phyloP scores from a whole-genome alignment of 2,888 invertebrate genomes.

The Meteorus cinctellus region DNA sequence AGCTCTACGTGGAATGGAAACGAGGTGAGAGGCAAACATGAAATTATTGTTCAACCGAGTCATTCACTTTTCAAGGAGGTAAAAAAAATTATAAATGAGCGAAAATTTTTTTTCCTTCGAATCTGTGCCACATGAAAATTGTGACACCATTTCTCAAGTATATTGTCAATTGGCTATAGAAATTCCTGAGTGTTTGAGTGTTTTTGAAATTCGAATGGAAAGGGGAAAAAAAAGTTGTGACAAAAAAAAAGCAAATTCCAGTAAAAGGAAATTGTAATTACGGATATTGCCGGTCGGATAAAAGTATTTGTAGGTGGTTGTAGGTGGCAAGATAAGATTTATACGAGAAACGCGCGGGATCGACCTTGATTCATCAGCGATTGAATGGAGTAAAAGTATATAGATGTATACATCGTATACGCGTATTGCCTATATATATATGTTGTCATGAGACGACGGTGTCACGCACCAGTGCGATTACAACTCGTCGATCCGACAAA shows the following conservation, averaged over 20 bases:
- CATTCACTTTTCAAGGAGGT: not conserved
- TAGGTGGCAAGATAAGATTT: constrained; percentile 8
- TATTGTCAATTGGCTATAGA: too few relatives aligned
- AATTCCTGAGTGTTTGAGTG: too few relatives aligned
- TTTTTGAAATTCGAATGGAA: not conserved
- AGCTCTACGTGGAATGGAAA: constrained; percentile 65
- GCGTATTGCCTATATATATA: not conserved
- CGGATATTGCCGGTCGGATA: not conserved
- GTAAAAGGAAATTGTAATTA: constrained; percentile 14
- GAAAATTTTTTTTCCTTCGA: too few relatives aligned
- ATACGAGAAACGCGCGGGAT: constrained; percentile 18
- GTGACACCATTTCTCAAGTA: too few relatives aligned
- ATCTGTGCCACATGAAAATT: too few relatives aligned
- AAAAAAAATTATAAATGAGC: constrained; percentile 13
- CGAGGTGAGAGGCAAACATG: constrained; percentile 58
- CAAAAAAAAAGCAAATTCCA: not conserved
- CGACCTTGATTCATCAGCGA: constrained; percentile 41
- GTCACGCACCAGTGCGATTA: constrained; percentile 52
- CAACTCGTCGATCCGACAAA: constrained; percentile 52
- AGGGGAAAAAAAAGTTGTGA: not conserved
- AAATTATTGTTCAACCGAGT: not conserved
- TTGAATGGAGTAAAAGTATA: constrained; percentile 23
- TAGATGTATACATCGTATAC: not conserved
- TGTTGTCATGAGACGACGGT: constrained; percentile 36
- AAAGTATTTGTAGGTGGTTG: constrained; percentile 1